Conservation (phyloP, 2,113 vertebrate species). For the Poeciliopsis occidentalis region DNA sequence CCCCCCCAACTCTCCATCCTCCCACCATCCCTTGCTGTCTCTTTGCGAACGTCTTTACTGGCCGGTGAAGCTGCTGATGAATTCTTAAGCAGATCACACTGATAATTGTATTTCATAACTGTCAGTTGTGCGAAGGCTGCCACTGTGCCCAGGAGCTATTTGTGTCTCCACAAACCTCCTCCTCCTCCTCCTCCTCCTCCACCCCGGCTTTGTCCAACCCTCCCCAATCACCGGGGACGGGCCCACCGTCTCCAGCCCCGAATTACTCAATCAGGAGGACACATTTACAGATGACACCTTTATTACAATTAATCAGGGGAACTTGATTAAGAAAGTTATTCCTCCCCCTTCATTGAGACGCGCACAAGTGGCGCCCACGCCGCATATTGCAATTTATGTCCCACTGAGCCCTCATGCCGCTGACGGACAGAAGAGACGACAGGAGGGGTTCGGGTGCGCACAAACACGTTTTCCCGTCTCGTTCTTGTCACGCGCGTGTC, state of each 20-base stretch:
- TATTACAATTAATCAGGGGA: constrained; percentile 91
- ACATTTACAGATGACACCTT: constrained; percentile 88
- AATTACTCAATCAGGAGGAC: constrained; percentile 87
- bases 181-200: constrained; percentile 50
- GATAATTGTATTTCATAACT: constrained; percentile 97
- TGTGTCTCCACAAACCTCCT: constrained; percentile 81
- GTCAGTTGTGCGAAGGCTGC: constrained; percentile 88
- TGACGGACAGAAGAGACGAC: constrained; percentile 69
- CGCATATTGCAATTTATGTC: constrained; percentile 77
- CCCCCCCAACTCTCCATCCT: constrained; percentile 9
- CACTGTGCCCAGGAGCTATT: constrained; percentile 85
- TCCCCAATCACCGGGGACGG: constrained; percentile 82
- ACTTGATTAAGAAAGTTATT: constrained; percentile 89
- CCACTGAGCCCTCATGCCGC: constrained; percentile 62
- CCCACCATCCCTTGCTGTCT: constrained; percentile 59
- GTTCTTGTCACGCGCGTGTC: constrained; percentile 69
- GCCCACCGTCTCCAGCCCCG: constrained; percentile 82
- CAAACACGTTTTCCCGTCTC: constrained; percentile 54
- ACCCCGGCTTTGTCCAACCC: constrained; percentile 69
- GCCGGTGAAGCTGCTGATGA: constrained; percentile 85
- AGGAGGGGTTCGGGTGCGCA: constrained; percentile 42
- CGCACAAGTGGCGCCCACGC: constrained; percentile 70
- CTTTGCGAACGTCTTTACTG: constrained; percentile 81
- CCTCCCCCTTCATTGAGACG: constrained; percentile 78
- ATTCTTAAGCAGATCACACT: constrained; percentile 96